Evolutionary conservation across 2,888 invertebrate species (phyloP), one percentile per base, ranked within the genome.

Genomic region (Tiphia femorata): DNA sequence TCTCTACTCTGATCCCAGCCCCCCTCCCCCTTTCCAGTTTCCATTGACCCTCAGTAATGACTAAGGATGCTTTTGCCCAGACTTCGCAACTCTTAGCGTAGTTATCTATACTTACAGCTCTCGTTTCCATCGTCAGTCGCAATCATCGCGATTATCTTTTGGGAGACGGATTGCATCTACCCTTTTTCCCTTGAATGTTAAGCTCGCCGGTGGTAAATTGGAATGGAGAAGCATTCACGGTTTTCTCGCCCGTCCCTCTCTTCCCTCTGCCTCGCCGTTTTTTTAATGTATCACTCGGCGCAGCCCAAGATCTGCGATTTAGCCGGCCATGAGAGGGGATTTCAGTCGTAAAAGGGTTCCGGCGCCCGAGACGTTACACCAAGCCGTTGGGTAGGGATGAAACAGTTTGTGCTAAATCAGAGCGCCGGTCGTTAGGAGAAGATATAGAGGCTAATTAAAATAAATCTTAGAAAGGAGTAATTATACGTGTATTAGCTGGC

Each of bases 381-480:
- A 29, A 29, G 16, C 33, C 43, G 48, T 42, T 49, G 42, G 49
- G 51, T 51, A 57, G 62, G 68, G 68, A 70, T 64, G 72, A 72
- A 75, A 69, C 75, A 73, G 73, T 67, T 70, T 63, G 67, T 62
- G 72, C 72, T 73, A 75, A 77, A 79, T 78, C 77, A 76, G 76
- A 71, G 75, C 65, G 73, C 40, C 67, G 81, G 78, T 83, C 83
- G 82, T 83, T 83, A 82, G 80, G 69, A 73, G 76, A 81, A 82
- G 81, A 82, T 81, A 76, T 81, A 82, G 77, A 66, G 79, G 74
- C 80, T 82, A 82, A 82, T 82, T 83, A 82, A 83, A 83, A 83
- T 83, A 83, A 83, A 83, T 83, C 82, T 83, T 82, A 80, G 82
- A 79, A 79, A 78, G 78, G 82, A 82, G 82, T 82, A 82, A 83